Conservation (phyloP, 2,113 vertebrate genomes). For the Pelecanus crispus region DNA sequence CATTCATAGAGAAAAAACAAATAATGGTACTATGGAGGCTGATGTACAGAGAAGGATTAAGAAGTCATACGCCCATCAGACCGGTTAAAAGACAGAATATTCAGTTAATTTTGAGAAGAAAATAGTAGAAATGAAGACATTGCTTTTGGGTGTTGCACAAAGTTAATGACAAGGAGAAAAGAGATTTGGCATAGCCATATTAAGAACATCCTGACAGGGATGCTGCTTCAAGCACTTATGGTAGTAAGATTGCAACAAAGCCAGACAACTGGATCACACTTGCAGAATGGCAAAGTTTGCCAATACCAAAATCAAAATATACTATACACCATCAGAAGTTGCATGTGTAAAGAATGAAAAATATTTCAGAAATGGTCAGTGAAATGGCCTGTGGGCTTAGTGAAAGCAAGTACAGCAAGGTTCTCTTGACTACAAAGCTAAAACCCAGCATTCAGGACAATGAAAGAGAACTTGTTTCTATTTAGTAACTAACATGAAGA, state of each 20-base stretch:
- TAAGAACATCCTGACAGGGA: neutral
- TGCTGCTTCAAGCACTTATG: neutral
- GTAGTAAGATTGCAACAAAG: neutral
- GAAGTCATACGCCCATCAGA: neutral
- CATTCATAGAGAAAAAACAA: neutral
- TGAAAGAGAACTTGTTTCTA: neutral
- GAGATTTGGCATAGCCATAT: rapidly evolving
- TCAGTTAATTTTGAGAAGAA: neutral
- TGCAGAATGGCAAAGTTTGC: neutral
- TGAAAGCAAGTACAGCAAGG: neutral
- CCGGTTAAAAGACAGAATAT: neutral
- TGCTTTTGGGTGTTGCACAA: neutral
- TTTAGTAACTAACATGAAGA: neutral
- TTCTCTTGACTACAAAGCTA: neutral
- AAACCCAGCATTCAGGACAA: neutral
- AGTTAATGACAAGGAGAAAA: neutral
- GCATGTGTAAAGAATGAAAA: neutral
- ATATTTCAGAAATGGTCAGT: neutral
- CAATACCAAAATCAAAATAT: neutral
- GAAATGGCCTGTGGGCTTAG: neutral
- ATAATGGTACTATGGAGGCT: neutral
- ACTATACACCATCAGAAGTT: neutral
- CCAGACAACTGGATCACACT: neutral
- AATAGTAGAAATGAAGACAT: neutral
- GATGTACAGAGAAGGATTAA: neutral